Conservation (phyloP, 2,113 vertebrate genomes). For the Archilochus colubris region DNA sequence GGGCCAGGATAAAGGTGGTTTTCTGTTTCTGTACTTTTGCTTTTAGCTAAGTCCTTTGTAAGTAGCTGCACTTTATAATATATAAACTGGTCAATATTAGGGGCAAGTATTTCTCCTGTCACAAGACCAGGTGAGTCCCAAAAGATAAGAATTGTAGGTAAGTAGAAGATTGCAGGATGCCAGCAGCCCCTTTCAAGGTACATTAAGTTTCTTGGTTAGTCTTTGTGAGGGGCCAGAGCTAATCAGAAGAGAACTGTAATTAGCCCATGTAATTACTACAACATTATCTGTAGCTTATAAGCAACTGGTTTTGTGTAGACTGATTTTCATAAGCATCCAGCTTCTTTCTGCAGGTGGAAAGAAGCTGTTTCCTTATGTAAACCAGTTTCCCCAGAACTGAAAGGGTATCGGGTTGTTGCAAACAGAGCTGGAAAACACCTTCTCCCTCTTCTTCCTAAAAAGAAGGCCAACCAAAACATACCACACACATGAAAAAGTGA, state of each 20-base stretch:
- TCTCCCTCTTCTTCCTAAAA: neutral
- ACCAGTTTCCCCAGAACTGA: neutral
- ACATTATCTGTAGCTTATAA: constrained; percentile 3
- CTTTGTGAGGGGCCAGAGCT: neutral
- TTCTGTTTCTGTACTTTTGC: no score
- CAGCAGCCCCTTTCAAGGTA: neutral
- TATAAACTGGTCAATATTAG: neutral
- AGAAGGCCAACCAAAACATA: no score
- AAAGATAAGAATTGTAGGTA: neutral
- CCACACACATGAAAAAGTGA: accelerated
- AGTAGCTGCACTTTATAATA: no score
- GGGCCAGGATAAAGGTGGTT: no score
- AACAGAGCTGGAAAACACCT: neutral
- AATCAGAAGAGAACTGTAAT: neutral
- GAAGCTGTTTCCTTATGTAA: neutral
- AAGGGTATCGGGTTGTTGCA: neutral
- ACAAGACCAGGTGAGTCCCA: neutral
- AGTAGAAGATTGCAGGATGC: neutral
- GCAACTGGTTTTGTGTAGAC: neutral
- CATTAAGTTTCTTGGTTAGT: neutral
- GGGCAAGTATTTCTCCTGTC: neutral
- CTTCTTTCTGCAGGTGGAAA: neutral
- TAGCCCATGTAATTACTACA: neutral
- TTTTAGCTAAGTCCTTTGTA: no score
- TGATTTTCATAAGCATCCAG: neutral